Base-by-base conservation (phyloP, 1,140 invertebrate genomes). In the Listronotus oregonensis region DNA sequence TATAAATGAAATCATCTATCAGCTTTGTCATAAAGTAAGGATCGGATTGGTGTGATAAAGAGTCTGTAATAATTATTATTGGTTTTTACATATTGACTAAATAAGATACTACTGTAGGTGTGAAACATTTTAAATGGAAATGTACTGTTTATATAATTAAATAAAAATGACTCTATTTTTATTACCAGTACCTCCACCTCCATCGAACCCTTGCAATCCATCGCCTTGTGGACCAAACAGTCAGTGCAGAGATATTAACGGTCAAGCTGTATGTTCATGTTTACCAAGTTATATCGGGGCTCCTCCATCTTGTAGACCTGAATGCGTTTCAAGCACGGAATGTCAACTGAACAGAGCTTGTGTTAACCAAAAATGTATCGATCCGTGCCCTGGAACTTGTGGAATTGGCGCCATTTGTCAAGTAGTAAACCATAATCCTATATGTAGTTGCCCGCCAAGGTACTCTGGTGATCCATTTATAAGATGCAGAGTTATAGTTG, bases 171-270 rank as follows among this genome's bases (percentile, higher is more conserved):
- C n/a, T n/a, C n/a, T n/a, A n/a, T n/a, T 27, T 51, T 34, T 51
- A 40, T 52, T 15, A 56, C 34, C 17, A 31, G 55, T 61, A 71
- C 66, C 55, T 14, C 68, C 66, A 27, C 69, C 63, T 39, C 70
- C 75, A 6, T 31, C 66, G 67, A 85, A 88, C 75, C 87, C 89
- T 31, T 92, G 90, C 71, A 82, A 85, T 50, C 88, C 89, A 2
- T 87, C 87, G 42, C 89, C 90, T 7, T 95, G 92, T 77, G 92
- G 89, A 14, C 82, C 87, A 0, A 91, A 93, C 67, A 89, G 90
- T 71, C 85, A 88, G 73, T 94, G 92, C 74, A 80, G 85, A 76
- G 81, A 86, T 76, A 79, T 88, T 47, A 86, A 87, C 76, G 83
- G 82, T 67, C 86, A 89, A 78, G 87, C 89, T n/a, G 85, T 89